These are phyloP conservation scores for Hemitrygon akajei DNA, from an alignment of 2,797 vertebrate species.

Conservation along the genomic window DNA sequence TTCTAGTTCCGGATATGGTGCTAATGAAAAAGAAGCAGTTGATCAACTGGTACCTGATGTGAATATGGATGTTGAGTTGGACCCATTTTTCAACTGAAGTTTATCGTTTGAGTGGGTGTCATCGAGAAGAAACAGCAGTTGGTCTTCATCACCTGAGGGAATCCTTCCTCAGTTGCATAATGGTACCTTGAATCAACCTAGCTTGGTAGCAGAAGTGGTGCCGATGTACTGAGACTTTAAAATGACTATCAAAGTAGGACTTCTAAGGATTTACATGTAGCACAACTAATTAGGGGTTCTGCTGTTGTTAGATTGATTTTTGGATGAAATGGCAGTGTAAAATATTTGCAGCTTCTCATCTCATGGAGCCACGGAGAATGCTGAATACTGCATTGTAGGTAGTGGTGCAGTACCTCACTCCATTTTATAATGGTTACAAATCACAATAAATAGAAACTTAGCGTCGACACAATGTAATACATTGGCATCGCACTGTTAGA, in stretches of 20 bases:
- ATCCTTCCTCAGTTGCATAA: constrained; percentile 70
- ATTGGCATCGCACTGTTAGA: constrained; percentile 75
- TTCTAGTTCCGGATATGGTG: constrained; percentile 65
- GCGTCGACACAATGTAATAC: constrained; percentile 57
- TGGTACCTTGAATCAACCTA: constrained; percentile 59
- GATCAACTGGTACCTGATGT: constrained; percentile 97
- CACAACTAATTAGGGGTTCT: constrained; percentile 51
- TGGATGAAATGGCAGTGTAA: constrained; percentile 60
- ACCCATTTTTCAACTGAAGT: constrained; percentile 96
- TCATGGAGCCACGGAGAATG: constrained; percentile 65
- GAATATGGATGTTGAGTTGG: constrained; percentile 95
- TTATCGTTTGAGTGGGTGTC: constrained; percentile 47
- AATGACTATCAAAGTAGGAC: constrained; percentile 27
- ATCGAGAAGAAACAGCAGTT: constrained; percentile 61
- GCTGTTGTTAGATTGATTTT: constrained; percentile 60
- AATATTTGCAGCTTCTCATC: constrained; percentile 57
- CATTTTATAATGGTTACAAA: constrained; percentile 55
- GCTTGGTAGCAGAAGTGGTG: constrained; percentile 55
- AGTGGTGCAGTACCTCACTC: constrained; percentile 63
- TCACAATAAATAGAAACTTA: constrained; percentile 58
- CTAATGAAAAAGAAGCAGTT: constrained; percentile 72
- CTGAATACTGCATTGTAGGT: constrained; percentile 54
- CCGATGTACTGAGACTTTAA: constrained; percentile 38
- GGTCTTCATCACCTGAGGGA: constrained; percentile 61
- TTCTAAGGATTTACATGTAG: constrained; percentile 56